Base-by-base conservation (phyloP, 2,888 invertebrate species). In the Agrotis exclamationis region DNA sequence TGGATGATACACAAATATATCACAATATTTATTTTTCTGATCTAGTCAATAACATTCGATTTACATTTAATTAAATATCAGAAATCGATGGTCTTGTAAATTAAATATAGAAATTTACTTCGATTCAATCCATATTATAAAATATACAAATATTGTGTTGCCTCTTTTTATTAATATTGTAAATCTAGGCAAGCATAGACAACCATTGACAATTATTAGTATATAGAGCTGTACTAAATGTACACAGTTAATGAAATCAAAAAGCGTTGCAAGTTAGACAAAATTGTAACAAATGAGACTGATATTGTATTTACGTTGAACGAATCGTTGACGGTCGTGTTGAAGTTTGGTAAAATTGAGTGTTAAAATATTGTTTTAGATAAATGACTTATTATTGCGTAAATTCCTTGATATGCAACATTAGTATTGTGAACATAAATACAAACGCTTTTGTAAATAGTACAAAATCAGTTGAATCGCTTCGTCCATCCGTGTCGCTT, bases 201-300 rank as follows among this genome's bases (percentile, higher is more conserved):
- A 69, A 70, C 73, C 57, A 77, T 67, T 76, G 56, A 74, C 62
- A 75, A 69, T 50, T 56, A 62, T 22, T 74, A 62, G 56, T 63
- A 63, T 45, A 63, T 45, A 72, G 33, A 70, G 57, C 44, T 54
- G 60, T 81, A 79, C 45, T 33, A 50, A 20, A 44, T 64, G 64
- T 72, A 70, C 67, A 72, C 68, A 76, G 67, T 71, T 63, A 63
- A 73, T 58, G 3, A 74, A 80, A 82, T 76, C 70, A 76, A 75
- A 82, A 81, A 57, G 76, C 76, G 84, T 86, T 85, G 85, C 87
- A 85, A 87, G 76, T 83, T 88, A 80, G 86, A 86, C 84, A 85
- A 89, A 88, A 87, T 88, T 88, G 87, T 88, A 89, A 88, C 78
- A 83, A 87, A 92, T 92, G 93, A 94, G 94, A 94, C 94, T 94